Percentiles rank a stretch among this genome's conserved stretches.
These are phyloP conservation scores for Chaitophorus viminalis DNA, from an alignment of 2,888 invertebrate genomes.

Conservation along the genomic window DNA sequence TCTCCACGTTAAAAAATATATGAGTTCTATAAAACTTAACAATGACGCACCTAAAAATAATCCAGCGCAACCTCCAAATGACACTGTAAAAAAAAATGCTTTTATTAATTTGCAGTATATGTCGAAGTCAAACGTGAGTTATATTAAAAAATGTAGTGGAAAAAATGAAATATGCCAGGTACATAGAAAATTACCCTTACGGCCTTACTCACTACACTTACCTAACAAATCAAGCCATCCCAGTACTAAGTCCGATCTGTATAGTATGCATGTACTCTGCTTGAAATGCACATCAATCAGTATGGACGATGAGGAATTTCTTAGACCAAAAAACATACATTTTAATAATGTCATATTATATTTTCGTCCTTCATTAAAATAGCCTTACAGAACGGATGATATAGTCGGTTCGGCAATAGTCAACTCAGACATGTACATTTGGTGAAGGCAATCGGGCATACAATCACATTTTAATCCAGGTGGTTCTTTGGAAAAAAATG, in stretches of 20 bases:
- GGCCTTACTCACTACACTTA: slow-evolving; percentile 63
- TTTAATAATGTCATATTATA: background rate
- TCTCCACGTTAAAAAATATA: slow-evolving; percentile 67
- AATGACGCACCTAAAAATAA: slow-evolving; percentile 69
- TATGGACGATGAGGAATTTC: slow-evolving; percentile 65
- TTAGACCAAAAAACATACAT: background rate
- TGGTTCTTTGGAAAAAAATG: slow-evolving; percentile 63
- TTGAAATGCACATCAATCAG: slow-evolving; percentile 69
- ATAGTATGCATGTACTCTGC: slow-evolving; percentile 68
- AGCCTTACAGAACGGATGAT: slow-evolving; percentile 31
- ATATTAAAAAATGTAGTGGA: too few relatives aligned
- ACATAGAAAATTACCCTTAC: too few relatives aligned
- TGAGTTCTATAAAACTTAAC: slow-evolving; percentile 68
- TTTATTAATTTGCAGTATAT: too few relatives aligned
- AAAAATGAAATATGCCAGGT: too few relatives aligned
- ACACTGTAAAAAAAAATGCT: slow-evolving; percentile 66
- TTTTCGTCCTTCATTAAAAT: background rate
- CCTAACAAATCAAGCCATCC: slow-evolving; percentile 70
- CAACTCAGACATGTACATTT: slow-evolving; percentile 65
- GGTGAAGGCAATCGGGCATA: slow-evolving; percentile 66
- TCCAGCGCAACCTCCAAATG: slow-evolving; percentile 69
- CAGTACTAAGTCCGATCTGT: slow-evolving; percentile 69
- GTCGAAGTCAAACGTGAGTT: too few relatives aligned
- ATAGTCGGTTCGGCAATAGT: slow-evolving; percentile 63
- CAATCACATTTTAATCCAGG: slow-evolving; percentile 66